Percentiles rank a stretch among this genome's conserved stretches.
Evolutionary conservation across 2,797 vertebrate genomes (phyloP).

Genomic region (Clarias pachynema): DNA sequence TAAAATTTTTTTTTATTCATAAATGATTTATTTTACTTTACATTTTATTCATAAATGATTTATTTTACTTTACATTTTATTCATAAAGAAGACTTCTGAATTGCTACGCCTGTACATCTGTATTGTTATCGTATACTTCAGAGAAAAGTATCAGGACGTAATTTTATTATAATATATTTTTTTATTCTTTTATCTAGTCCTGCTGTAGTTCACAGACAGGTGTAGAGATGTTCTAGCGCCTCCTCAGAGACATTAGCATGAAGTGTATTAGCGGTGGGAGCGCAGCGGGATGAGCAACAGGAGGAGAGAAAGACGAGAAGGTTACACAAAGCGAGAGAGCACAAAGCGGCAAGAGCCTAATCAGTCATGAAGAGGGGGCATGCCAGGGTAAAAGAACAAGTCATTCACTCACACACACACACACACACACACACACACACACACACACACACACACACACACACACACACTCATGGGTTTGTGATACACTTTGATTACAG

Average conservation of each 20-base stretch:
- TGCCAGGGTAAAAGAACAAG: background rate
- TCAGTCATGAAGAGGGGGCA: slow-evolving; percentile 22
- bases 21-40: too few relatives aligned
- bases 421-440: slow-evolving; percentile 18
- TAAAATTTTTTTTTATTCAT: background rate
- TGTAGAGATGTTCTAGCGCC: too few relatives aligned
- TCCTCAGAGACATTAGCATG: background rate
- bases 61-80: too few relatives aligned
- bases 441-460: slow-evolving; percentile 10
- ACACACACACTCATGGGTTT: background rate
- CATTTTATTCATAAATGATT: too few relatives aligned
- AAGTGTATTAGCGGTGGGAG: background rate
- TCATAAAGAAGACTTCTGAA: too few relatives aligned
- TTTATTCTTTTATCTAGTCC: background rate
- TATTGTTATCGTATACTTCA: background rate
- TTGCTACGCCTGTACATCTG: too few relatives aligned
- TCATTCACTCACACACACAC: background rate
- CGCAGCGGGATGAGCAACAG: background rate
- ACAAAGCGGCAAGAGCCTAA: slow-evolving; percentile 37
- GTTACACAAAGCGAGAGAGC: slow-evolving; percentile 8
- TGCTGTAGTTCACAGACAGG: background rate
- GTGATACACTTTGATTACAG: background rate
- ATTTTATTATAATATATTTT: background rate
- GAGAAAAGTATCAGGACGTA: background rate
- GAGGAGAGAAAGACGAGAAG: background rate